Evolutionary conservation across 2,888 invertebrate species (phyloP).

Genomic region (Acanthosepion pharaonis): DNA sequence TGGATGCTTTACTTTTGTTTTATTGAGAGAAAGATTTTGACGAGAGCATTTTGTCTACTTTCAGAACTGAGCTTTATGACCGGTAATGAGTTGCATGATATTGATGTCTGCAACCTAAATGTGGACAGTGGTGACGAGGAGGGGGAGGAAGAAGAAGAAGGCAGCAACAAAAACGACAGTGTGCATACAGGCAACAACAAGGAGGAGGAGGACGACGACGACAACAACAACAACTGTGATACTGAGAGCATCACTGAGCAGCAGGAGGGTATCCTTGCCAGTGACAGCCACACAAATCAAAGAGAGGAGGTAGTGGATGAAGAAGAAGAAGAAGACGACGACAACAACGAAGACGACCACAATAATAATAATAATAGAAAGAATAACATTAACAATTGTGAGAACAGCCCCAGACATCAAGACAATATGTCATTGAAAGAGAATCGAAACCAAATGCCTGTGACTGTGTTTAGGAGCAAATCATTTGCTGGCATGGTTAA

Average conservation of each 20-base stretch:
- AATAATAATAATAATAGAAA: background rate
- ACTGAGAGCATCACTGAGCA: conserved; percentile 53
- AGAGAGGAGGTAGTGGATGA: background rate
- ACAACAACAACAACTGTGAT: conserved; percentile 1
- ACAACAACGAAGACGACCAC: background rate
- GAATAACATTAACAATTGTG: too few relatives aligned
- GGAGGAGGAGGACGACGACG: conserved; percentile 12
- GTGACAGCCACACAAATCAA: conserved; percentile 53
- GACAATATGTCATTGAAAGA: conserved; percentile 37
- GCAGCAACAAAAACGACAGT: background rate
- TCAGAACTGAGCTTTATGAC: conserved; percentile 45
- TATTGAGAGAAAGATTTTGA: background rate
- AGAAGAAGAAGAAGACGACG: background rate
- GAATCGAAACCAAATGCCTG: conserved; percentile 47
- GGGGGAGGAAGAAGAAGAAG: conserved; percentile 35
- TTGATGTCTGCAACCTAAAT: conserved; percentile 44
- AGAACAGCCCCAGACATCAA: background rate
- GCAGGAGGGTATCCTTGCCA: conserved; percentile 53
- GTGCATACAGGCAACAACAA: background rate
- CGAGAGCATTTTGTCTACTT: background rate
- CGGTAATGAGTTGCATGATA: conserved; percentile 7
- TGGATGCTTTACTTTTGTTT: background rate
- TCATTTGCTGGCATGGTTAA: conserved; percentile 65
- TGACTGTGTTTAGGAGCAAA: conserved; percentile 64
- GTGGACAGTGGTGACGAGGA: conserved; percentile 38